Evolutionary conservation across 2,888 invertebrate species (phyloP).

Genomic region (Patella ulyssiponensis): DNA sequence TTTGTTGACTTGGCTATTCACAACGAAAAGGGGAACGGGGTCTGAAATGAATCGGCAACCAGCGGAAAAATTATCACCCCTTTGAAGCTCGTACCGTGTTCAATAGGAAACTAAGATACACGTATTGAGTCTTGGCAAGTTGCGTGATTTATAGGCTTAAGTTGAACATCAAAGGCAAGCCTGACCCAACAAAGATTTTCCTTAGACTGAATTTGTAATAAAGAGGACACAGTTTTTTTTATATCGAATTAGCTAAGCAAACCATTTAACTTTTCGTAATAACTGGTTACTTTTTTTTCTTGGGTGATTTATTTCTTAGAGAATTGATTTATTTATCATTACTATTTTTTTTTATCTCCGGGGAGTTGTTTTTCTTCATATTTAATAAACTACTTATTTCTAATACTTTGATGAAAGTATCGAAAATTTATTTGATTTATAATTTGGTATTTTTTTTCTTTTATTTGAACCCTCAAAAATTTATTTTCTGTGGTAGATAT

Average conservation of each 20-base stretch:
- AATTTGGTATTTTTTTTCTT: too few species aligned
- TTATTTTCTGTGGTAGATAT: too few species aligned
- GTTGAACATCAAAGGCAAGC: constrained; percentile 1
- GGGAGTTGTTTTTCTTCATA: too few species aligned
- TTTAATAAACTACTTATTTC: too few species aligned
- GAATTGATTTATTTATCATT: too few species aligned
- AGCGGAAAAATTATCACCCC: constrained; percentile 12
- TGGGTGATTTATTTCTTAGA: too few species aligned
- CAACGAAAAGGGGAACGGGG: not conserved
- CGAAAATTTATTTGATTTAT: too few species aligned
- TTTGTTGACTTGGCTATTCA: constrained; percentile 9
- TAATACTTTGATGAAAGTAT: too few species aligned
- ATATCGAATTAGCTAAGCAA: not conserved
- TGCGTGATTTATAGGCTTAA: constrained; percentile 1
- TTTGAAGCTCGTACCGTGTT: not conserved
- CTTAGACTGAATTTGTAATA: not conserved
- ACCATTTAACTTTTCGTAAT: constrained; percentile 9
- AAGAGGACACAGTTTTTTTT: not conserved
- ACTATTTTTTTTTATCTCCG: too few species aligned
- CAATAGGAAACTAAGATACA: constrained; percentile 2
- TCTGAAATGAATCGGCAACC: constrained; percentile 9
- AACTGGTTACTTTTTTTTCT: not conserved
- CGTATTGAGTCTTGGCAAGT: constrained; percentile 3
- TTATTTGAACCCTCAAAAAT: too few species aligned
- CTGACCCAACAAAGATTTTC: constrained; percentile 7